These are phyloP conservation scores for Apogon hyalosoma DNA, from an alignment of 2,797 vertebrate species.

Conservation along the genomic window DNA sequence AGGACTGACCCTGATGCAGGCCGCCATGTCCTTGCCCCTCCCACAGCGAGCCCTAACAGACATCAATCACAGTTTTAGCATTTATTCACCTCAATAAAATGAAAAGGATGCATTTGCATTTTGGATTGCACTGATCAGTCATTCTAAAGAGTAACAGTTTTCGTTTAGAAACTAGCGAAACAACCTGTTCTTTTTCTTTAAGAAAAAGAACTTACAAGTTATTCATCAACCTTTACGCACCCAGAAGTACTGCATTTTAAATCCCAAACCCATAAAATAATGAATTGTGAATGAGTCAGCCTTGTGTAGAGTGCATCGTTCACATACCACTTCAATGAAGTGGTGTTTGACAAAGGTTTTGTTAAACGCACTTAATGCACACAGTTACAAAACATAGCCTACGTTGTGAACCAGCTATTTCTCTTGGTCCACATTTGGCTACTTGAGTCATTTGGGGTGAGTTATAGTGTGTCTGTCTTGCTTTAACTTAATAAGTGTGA, in stretches of 20 bases:
- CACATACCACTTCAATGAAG: too few species aligned
- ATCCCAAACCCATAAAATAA: constrained; percentile 37
- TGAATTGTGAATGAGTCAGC: constrained; percentile 44
- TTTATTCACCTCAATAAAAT: constrained; percentile 18
- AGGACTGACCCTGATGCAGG: constrained; percentile 51
- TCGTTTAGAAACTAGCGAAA: constrained; percentile 1
- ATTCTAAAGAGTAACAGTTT: constrained; percentile 14
- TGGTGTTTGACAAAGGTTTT: constrained; percentile 33
- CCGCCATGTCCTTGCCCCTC: constrained; percentile 40
- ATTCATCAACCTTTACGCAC: constrained; percentile 44
- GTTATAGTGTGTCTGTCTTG: constrained; percentile 38
- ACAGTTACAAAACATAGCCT: constrained; percentile 30
- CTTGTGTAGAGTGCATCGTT: constrained; percentile 4
- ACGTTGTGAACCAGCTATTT: constrained; percentile 43
- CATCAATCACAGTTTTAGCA: constrained; percentile 45
- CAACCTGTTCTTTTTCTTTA: constrained; percentile 7
- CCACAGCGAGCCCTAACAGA: neutral
- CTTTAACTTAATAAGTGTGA: constrained; percentile 51
- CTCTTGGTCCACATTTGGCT: constrained; percentile 40
- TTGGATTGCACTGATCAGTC: constrained; percentile 43
- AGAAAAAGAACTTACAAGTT: constrained; percentile 24
- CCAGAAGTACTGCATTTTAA: constrained; percentile 29
- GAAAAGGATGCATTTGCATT: constrained; percentile 36
- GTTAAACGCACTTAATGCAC: constrained; percentile 41
- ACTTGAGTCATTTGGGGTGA: constrained; percentile 41